Percentiles rank a stretch among this genome's conserved stretches.
Conservation (phyloP, 2,113 vertebrate genomes). For the Gallinago paraguaiae region DNA sequence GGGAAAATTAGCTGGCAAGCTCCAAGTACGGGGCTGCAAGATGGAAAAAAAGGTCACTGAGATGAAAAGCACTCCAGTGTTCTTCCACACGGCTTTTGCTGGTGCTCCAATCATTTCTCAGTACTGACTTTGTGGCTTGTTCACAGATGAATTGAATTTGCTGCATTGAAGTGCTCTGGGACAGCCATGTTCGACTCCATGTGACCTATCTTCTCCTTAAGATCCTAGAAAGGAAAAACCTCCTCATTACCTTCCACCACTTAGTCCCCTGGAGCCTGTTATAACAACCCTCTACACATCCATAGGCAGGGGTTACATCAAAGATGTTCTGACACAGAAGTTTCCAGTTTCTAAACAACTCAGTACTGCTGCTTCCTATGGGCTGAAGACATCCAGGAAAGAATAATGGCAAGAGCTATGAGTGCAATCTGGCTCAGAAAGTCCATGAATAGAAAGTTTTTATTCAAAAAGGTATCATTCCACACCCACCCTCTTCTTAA, state of each 20-base stretch:
- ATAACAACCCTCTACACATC: background rate
- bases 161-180: background rate
- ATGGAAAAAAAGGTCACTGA: background rate
- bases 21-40: background rate
- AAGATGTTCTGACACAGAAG: background rate
- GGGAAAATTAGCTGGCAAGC: background rate
- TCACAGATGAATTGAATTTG: background rate
- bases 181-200: background rate
- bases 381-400: background rate
- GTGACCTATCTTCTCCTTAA: background rate
- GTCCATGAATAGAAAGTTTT: background rate
- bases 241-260: background rate
- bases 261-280: background rate
- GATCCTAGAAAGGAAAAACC: background rate
- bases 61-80: background rate
- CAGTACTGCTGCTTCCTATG: background rate
- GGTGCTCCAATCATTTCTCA: rapidly evolving
- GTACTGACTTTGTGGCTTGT: background rate
- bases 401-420: background rate
- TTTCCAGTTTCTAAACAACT: background rate
- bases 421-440: background rate
- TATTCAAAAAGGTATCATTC: background rate
- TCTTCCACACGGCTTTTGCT: background rate
- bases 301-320: background rate
- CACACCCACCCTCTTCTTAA: background rate